Evolutionary conservation across 2,113 vertebrate species (phyloP), one percentile per base, ranked within the genome.

Genomic region (Pygoscelis adeliae): DNA sequence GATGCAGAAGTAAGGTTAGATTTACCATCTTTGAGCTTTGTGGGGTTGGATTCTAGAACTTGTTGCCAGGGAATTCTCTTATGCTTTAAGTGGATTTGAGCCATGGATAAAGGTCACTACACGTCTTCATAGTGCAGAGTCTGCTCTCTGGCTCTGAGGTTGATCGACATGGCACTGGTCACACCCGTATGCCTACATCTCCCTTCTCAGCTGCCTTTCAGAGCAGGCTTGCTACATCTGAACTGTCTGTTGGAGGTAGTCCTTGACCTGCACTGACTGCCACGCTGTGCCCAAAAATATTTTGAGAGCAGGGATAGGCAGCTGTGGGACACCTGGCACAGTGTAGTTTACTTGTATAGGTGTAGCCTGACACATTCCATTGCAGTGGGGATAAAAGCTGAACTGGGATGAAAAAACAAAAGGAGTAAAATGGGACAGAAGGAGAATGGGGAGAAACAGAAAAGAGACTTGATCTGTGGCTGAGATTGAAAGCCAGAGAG

Each of bases 131-230:
- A 36, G 44, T 65, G 61, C n/a, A 47, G 61, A 61, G 30, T 61
- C 78, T 94, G 44, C 47, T 66, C 5, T 49, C 26, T 61, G 71
- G 13, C 72, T 61, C 65, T 74, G 44, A 84, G 55, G 29, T 32
- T 67, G 44, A 36, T 25, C 66, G 38, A 27, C 32, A 8, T 8
- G 19, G 9, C 53, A 32, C 59, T 22, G 29, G 47, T 69, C 42
- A 52, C 47, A 36, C n/a, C 49, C 2, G 0, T 29, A 25, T 38
- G 19, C 66, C 52, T 66, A n/a, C 5, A 0, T 52, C 47, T 81
- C 34, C 55, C 25, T 50, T 65, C 61, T 83, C 40, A 61, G 40
- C 65, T 95, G 73, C 49, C 61, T 70, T 80, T 88, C 49, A 70
- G 4, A 88, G 49, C 42, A 62, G 47, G 8, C 21, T 82, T 56